Percentiles rank a stretch among this genome's conserved stretches.
Conservation (phyloP, 2,797 vertebrate species). For the Darevskia mixta region DNA sequence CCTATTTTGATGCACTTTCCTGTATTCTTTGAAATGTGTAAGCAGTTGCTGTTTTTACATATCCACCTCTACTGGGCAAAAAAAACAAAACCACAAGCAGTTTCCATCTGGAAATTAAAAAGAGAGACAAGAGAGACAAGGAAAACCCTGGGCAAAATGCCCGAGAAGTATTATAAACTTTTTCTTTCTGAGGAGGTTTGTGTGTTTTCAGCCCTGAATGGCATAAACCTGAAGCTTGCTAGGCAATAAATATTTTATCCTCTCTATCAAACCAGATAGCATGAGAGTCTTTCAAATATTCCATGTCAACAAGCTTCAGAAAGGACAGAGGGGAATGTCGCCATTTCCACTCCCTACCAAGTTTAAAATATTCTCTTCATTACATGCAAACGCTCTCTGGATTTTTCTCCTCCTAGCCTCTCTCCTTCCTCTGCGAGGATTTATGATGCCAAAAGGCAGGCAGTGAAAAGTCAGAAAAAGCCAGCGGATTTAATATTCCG, state of each 20-base stretch:
- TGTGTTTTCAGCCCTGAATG: conserved; percentile 8
- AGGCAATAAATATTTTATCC: conserved; percentile 35
- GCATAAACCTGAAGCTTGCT: background rate
- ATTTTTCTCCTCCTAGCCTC: too few relatives aligned
- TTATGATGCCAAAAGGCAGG: conserved; percentile 54
- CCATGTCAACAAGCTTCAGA: conserved; percentile 44
- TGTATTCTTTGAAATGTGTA: background rate
- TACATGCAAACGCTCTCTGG: background rate
- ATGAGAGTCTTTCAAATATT: conserved; percentile 44
- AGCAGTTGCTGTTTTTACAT: background rate
- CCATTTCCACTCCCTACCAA: conserved; percentile 31
- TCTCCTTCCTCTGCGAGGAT: conserved; percentile 5
- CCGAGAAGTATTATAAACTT: conserved; percentile 34
- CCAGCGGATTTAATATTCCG: conserved; percentile 55
- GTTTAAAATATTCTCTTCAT: conserved; percentile 1
- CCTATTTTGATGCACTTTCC: background rate
- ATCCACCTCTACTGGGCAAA: background rate
- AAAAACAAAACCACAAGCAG: background rate
- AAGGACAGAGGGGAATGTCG: conserved; percentile 18
- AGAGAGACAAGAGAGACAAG: background rate
- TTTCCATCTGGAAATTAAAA: conserved; percentile 31
- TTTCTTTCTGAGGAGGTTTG: background rate
- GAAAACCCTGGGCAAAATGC: conserved; percentile 15
- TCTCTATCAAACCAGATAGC: conserved; percentile 29
- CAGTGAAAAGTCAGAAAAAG: conserved; percentile 58